These are phyloP conservation scores for Sinohyriopsis cumingii DNA, from an alignment of 2,888 invertebrate species.

Conservation along the genomic window DNA sequence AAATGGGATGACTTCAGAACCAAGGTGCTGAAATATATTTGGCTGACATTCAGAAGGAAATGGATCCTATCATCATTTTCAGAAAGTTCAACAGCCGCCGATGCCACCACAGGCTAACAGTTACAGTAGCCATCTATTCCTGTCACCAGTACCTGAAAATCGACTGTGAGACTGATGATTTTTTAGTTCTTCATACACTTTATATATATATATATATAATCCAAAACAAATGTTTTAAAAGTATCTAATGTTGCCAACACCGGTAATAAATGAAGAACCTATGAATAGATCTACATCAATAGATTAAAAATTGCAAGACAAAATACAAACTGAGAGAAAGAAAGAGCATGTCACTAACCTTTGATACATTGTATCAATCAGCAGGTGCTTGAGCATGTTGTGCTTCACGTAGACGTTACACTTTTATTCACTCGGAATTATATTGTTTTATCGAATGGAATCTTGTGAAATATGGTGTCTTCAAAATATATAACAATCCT, in stretches of 20 bases:
- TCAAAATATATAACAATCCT: no score
- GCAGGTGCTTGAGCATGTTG: no score
- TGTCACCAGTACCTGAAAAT: not conserved
- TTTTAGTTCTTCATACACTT: not conserved
- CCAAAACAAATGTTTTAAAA: not conserved
- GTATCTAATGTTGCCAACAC: not conserved
- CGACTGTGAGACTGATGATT: not conserved
- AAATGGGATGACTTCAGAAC: not conserved
- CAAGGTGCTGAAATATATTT: not conserved
- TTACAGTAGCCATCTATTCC: not conserved
- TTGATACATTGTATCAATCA: no score
- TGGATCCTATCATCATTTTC: not conserved
- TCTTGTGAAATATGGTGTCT: no score
- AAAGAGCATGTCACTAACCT: not conserved
- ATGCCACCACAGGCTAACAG: not conserved
- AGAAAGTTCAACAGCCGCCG: not conserved
- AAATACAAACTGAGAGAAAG: not conserved
- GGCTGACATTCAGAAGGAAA: not conserved
- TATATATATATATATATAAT: not conserved
- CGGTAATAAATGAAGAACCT: no score
- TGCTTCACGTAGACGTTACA: not conserved
- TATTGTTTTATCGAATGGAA: no score
- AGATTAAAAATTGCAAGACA: not conserved
- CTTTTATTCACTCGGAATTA: not conserved
- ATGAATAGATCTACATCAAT: not conserved